Evolutionary conservation across 2,888 invertebrate species (phyloP), one percentile per base, ranked within the genome.

Genomic region (Sacculina carcini): DNA sequence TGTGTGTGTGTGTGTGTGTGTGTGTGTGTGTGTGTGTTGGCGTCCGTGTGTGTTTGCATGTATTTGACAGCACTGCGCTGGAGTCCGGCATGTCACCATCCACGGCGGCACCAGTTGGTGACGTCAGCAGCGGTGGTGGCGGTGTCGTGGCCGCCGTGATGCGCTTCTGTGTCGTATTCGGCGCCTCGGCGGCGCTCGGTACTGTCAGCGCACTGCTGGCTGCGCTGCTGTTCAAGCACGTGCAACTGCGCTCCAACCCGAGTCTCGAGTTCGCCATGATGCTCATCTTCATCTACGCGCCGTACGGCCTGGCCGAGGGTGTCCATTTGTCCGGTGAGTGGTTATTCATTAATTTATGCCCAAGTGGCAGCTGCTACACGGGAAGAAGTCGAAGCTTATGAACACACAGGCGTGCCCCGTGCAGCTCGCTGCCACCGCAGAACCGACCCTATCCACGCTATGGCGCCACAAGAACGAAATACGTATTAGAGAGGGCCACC

Each of bases 211-310:
- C 94, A 39, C 72, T 98, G 24, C 76, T 87, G 32, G 92, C 89
- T 67, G 89, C 92, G 29, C 68, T 94, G 50, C 63, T 68, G 3
- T 53, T 58, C 19, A 58, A 58, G 32, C 54, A 58, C 49, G 52
- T 56, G 21, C 94, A 96, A 69, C 71, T 98, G 53, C 73, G 94
- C 51, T 92, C 90, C 64, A 90, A 96, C 69, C 96, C 98, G 1
- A 96, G 96, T 6, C 69, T 98, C 54, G 98, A 98, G 67, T 90
- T 98, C 70, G 96, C 89, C 38, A 82, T 98, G 73, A 90, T 98
- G 85, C 68, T 98, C 58, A 89, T 96, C 40, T 96, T 98, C 63
- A 92, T 96, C 2, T 98, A 98, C 68, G 84, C 89, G 9, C 98
- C 98, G 0, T 98, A 98, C 68, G 94, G 90, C 2, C 70, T 98